Base-by-base conservation (phyloP, 2,888 invertebrate species). In the Seira ritae region DNA sequence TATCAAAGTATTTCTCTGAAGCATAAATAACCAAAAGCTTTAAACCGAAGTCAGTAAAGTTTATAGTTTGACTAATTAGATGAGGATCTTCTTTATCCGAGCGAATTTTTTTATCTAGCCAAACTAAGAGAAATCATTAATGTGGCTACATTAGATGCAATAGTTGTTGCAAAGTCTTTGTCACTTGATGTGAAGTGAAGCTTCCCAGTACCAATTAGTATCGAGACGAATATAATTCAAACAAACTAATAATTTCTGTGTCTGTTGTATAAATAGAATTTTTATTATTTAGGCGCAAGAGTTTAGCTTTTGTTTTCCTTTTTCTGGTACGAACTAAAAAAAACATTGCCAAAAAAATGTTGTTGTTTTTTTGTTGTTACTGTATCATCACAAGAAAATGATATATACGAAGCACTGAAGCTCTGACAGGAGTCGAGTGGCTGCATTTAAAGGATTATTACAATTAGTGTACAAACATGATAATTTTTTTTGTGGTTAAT, bases 71-170 rank as follows among this genome's bases (percentile, higher is more conserved):
- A 31, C 31, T 31, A 31, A 31, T 31, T 31, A 31, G 31, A 31
- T 31, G 31, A n/a, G n/a, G n/a, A 8, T 31, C 31, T 31, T 31
- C 31, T n/a, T n/a, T n/a, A n/a, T n/a, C n/a, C n/a, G n/a, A 55
- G n/a, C 6, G 2, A 55, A 55, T 15, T 55, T 12, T 55, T 55
- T 55, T 12, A 17, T 55, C 55, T 55, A 55, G 55, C 12, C 55
- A 55, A 55, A n/a, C 17, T 2, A 55, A 17, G 55, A 55, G 55
- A 55, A 12, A 55, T 31, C 15, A 55, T 55, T 55, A 55, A 55
- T 77, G 72, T 76, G 76, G 82, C 82, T 82, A 77, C 82, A 82
- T 82, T 82, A 82, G 82, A 82, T 72, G 73, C 76, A 76, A 22
- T 70, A 31, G 67, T 20, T 77, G 77, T 46, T 71, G 78, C 60